phyloP scores from a whole-genome alignment of 2,888 invertebrate genomes.

The Heteromyza rotundicornis region DNA sequence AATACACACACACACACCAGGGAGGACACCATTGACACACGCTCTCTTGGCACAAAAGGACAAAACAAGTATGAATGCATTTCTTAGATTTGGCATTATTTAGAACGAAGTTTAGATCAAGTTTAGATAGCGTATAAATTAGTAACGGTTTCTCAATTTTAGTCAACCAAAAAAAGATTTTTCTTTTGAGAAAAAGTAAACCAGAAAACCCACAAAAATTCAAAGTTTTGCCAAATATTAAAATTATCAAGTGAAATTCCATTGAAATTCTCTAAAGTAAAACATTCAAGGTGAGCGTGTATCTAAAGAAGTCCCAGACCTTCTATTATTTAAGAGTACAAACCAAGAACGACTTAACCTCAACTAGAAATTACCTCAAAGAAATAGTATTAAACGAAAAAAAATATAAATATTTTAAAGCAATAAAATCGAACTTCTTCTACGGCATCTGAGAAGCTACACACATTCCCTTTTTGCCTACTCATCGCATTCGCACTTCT shows the following conservation, averaged over 20 bases:
- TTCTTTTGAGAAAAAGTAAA: not conserved
- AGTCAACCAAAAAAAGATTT: no score
- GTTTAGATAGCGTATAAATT: not conserved
- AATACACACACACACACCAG: slow-evolving; percentile 16
- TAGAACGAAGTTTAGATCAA: not conserved
- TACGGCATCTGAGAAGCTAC: slow-evolving; percentile 53
- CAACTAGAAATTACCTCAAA: slow-evolving; percentile 16
- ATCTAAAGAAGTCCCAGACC: not conserved
- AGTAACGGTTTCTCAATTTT: not conserved
- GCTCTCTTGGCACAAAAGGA: slow-evolving; percentile 7
- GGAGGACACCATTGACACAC: not conserved
- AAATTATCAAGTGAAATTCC: not conserved
- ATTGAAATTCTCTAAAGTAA: not conserved
- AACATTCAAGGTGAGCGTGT: slow-evolving; percentile 10
- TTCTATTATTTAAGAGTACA: no score
- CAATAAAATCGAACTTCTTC: slow-evolving; percentile 40
- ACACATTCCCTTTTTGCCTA: not conserved
- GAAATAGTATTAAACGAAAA: slow-evolving; percentile 28
- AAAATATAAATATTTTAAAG: not conserved
- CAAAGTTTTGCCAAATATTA: not conserved
- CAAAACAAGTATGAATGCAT: slow-evolving; percentile 16
- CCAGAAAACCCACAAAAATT: not conserved
- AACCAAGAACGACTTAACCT: not conserved
- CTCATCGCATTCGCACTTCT: no score
- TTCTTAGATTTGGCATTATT: slow-evolving; percentile 13